These are phyloP conservation scores for Phragmatobia fuliginosa DNA, from an alignment of 2,888 invertebrate genomes.

Conservation along the genomic window DNA sequence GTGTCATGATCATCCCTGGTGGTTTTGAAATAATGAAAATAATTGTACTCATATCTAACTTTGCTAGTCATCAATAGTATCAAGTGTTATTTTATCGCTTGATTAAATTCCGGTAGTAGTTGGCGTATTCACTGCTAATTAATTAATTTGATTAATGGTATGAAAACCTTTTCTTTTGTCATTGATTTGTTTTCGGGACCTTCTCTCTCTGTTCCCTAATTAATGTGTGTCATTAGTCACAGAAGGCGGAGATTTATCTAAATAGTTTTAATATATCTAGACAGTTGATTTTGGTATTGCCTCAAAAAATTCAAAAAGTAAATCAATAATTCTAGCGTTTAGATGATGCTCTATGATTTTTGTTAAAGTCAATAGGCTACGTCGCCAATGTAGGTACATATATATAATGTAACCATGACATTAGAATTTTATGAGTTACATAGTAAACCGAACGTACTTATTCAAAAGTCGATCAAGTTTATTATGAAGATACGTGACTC, in stretches of 20 bases:
- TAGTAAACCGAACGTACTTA: background rate
- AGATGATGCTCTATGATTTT: background rate
- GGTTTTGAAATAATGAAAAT: too few species aligned
- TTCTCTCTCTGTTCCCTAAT: background rate
- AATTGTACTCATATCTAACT: background rate
- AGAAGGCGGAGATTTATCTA: background rate
- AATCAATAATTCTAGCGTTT: background rate
- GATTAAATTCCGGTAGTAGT: background rate
- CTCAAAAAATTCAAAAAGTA: background rate
- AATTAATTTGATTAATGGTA: conserved; percentile 11
- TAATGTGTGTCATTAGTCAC: conserved; percentile 7
- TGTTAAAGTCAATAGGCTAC: background rate
- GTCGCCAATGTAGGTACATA: background rate
- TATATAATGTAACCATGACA: background rate
- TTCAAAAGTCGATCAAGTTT: background rate
- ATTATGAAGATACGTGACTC: background rate
- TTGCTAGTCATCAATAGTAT: background rate
- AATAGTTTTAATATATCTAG: background rate
- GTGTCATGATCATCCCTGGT: too few species aligned
- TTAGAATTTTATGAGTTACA: background rate
- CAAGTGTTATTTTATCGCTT: background rate
- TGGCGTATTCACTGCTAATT: background rate
- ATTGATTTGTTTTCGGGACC: conserved; percentile 5
- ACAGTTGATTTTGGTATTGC: background rate
- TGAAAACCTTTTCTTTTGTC: conserved; percentile 2